Evolutionary conservation across 1,140 invertebrate genomes (phyloP).

Genomic region (Drosophila nebulosa): DNA sequence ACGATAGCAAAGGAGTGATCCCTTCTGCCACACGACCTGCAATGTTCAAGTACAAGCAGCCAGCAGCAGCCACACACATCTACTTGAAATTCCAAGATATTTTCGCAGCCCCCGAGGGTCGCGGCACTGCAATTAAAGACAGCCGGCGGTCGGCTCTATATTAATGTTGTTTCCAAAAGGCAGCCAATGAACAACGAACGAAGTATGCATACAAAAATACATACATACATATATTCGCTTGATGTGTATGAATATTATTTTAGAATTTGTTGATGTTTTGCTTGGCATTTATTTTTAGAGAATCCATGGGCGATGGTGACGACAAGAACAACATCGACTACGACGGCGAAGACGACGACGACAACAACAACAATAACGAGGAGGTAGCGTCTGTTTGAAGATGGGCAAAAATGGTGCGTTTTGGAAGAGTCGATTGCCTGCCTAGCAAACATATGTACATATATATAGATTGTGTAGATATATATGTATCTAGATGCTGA

Average conservation of each 20-base stretch:
- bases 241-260: constrained; percentile 28
- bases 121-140: constrained; percentile 75
- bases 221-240: background rate
- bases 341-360: constrained; percentile 24
- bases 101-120: constrained; percentile 69
- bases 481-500: background rate
- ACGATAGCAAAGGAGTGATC: constrained; percentile 23
- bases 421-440: constrained; percentile 36
- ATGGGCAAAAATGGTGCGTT: constrained; percentile 46
- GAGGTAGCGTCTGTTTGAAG: constrained; percentile 38
- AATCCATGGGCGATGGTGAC: constrained; percentile 22
- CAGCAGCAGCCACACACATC: constrained; percentile 40
- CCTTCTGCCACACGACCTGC: constrained; percentile 42
- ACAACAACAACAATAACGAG: constrained; percentile 16
- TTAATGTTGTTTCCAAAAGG: constrained; percentile 57
- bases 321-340: constrained; percentile 10
- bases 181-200: constrained; percentile 12
- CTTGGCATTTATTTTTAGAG: constrained; percentile 54
- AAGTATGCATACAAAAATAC: too few relatives aligned
- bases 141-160: constrained; percentile 47
- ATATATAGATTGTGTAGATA: constrained; percentile 5
- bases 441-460: constrained; percentile 7
- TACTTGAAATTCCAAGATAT: constrained; percentile 78
- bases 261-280: constrained; percentile 48
- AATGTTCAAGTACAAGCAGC: constrained; percentile 48